These are phyloP conservation scores for Furcifer pardalis DNA, from an alignment of 2,797 vertebrate species.

Conservation along the genomic window DNA sequence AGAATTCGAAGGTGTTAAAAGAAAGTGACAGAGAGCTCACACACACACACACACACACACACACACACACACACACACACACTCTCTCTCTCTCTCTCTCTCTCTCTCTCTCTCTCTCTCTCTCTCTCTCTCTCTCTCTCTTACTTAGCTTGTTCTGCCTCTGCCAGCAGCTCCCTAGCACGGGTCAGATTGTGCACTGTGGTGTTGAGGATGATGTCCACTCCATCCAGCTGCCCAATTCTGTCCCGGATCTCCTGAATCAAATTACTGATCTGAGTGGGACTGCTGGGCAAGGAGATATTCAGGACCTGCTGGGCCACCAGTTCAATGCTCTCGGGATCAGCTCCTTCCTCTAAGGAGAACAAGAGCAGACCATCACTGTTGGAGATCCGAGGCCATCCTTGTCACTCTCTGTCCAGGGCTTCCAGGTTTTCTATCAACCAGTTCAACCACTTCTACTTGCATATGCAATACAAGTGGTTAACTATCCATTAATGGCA, in stretches of 20 bases:
- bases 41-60: too few species aligned
- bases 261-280: slow-evolving; percentile 67
- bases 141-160: slow-evolving; percentile 81
- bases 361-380: background rate
- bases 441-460: background rate
- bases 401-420: background rate
- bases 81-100: too few species aligned
- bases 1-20: too few species aligned
- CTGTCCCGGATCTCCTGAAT: slow-evolving; percentile 79
- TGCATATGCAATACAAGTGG: background rate
- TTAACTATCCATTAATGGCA: too few species aligned
- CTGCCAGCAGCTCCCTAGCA: slow-evolving; percentile 76
- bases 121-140: too few species aligned
- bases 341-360: slow-evolving; percentile 84
- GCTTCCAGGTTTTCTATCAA: background rate
- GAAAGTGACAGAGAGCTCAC: too few species aligned
- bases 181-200: slow-evolving; percentile 73
- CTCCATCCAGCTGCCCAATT: slow-evolving; percentile 77
- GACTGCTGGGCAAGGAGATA: slow-evolving; percentile 82
- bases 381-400: background rate
- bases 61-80: too few species aligned
- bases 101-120: too few species aligned
- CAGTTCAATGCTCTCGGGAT: slow-evolving; percentile 86
- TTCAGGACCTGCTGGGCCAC: slow-evolving; percentile 83
- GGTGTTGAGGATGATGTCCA: slow-evolving; percentile 78